phyloP scores from a whole-genome alignment of 1,140 invertebrate genomes.

The Leguminivora glycinivorella region DNA sequence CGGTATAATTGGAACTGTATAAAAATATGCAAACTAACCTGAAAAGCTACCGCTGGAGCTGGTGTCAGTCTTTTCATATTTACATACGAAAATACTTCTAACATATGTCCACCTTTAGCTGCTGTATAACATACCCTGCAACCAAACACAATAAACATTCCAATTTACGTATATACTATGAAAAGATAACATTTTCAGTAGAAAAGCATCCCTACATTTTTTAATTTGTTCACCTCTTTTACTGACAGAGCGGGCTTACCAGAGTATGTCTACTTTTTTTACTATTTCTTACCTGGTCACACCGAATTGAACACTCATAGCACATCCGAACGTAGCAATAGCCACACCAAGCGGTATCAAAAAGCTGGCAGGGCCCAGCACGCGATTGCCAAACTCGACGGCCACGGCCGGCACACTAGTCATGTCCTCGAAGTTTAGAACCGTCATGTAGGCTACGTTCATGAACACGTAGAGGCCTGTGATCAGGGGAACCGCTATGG shows the following conservation, averaged over 20 bases:
- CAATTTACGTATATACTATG: slow-evolving; percentile 7
- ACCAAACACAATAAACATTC: slow-evolving; percentile 32
- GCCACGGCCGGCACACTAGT: slow-evolving; percentile 90
- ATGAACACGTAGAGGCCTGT: slow-evolving; percentile 93
- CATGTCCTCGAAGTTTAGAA: slow-evolving; percentile 89
- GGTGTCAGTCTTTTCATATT: slow-evolving; percentile 90
- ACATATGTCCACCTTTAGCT: slow-evolving; percentile 92
- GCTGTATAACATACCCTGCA: slow-evolving; percentile 92
- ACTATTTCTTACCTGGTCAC: slow-evolving; percentile 80
- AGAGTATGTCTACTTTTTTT: too few relatives aligned
- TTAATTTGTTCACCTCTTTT: too few relatives aligned
- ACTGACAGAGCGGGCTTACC: too few relatives aligned
- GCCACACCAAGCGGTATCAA: slow-evolving; percentile 87
- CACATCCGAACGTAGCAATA: slow-evolving; percentile 87
- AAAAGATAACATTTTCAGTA: too few relatives aligned
- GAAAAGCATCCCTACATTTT: too few relatives aligned
- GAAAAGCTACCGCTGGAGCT: slow-evolving; percentile 89
- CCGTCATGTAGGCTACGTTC: slow-evolving; percentile 96
- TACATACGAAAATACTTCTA: slow-evolving; percentile 91
- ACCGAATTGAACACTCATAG: slow-evolving; percentile 87
- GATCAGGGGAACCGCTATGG: slow-evolving; percentile 93
- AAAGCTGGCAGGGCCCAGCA: slow-evolving; percentile 81
- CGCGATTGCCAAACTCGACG: slow-evolving; percentile 84
- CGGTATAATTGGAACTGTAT: too few relatives aligned
- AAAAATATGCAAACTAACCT: slow-evolving; percentile 77